Conservation (phyloP, 2,113 vertebrate genomes). For the Egretta garzetta region DNA sequence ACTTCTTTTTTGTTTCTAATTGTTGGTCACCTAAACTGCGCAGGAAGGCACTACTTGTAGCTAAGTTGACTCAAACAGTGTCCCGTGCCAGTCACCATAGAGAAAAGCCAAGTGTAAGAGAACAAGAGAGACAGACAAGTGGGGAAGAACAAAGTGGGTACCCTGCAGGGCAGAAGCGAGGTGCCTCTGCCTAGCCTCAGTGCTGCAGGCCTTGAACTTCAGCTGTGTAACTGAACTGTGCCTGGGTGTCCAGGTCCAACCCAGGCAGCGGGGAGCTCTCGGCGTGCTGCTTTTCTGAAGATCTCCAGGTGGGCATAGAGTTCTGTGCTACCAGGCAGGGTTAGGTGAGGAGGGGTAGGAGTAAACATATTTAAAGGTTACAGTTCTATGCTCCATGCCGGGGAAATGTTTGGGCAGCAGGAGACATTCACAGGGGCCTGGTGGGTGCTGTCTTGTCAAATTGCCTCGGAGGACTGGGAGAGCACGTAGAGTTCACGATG, state of each 20-base stretch:
- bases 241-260: background rate
- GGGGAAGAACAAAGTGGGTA: background rate
- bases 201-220: background rate
- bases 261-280: background rate
- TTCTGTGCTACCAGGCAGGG: background rate
- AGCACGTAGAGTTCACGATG: rapidly evolving
- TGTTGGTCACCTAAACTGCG: background rate
- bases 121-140: background rate
- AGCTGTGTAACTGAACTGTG: too few relatives aligned
- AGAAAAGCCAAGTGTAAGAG: background rate
- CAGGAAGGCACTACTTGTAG: background rate
- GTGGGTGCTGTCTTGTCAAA: background rate
- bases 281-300: rapidly evolving
- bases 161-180: background rate
- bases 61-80: background rate
- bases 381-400: background rate
- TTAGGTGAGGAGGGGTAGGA: background rate
- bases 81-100: background rate
- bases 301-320: rapidly evolving
- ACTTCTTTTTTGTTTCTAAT: background rate
- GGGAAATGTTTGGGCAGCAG: background rate
- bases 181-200: background rate
- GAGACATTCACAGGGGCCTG: background rate
- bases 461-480: background rate
- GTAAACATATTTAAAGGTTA: background rate